Evolutionary conservation across 2,888 invertebrate genomes (phyloP).

Genomic region (Craniophora ligustri): DNA sequence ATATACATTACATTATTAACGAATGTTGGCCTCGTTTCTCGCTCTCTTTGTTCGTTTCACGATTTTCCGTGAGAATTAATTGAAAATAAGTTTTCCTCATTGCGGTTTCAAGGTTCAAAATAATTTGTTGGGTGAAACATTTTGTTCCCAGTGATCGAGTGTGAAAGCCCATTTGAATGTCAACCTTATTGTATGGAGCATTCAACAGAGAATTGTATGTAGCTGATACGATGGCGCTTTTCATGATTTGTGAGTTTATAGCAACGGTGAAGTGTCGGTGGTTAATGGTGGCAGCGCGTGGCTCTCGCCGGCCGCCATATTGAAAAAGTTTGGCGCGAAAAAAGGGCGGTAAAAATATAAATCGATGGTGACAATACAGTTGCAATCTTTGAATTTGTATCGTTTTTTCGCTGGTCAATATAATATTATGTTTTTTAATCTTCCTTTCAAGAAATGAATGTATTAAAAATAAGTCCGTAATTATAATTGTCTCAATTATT

Average conservation of each 20-base stretch:
- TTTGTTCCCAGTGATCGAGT: constrained; percentile 75
- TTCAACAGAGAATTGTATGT: constrained; percentile 69
- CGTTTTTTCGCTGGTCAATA: constrained; percentile 24
- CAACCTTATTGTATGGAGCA: constrained; percentile 59
- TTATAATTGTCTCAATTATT: neutral
- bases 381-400: constrained; percentile 47
- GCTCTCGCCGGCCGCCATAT: constrained; percentile 85
- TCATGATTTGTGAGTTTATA: constrained; percentile 89
- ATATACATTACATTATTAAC: constrained; percentile 89
- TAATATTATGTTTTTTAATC: constrained; percentile 2
- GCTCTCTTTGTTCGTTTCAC: constrained; percentile 87
- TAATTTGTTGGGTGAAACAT: constrained; percentile 76
- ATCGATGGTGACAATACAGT: constrained; percentile 57
- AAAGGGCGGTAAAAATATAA: constrained; percentile 73
- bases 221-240: constrained; percentile 73
- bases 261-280: constrained; percentile 88
- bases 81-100: constrained; percentile 81
- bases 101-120: constrained; percentile 82
- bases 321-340: constrained; percentile 87
- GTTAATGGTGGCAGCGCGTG: constrained; percentile 87
- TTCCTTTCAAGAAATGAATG: too few relatives aligned
- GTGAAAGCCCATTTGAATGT: constrained; percentile 59
- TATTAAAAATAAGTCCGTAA: too few relatives aligned
- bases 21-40: constrained; percentile 88
- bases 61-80: constrained; percentile 77